A percentile compares a stretch with the other conserved stretches of the same genome.
These are phyloP conservation scores for Malurus melanocephalus DNA, from an alignment of 2,113 vertebrate species.

Conservation along the genomic window DNA sequence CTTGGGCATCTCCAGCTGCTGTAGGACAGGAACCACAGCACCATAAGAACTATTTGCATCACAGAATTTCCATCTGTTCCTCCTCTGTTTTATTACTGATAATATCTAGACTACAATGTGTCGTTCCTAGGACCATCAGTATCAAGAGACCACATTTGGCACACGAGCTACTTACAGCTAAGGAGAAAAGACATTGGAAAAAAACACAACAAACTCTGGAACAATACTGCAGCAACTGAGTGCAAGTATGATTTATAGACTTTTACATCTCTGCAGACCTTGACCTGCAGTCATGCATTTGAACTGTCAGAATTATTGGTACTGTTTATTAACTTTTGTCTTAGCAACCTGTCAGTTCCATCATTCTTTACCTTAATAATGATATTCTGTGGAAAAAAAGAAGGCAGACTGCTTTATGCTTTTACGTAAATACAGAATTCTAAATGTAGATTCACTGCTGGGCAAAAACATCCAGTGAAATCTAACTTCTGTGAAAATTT, in stretches of 20 bases:
- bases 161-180: not conserved
- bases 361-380: not conserved
- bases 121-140: not conserved
- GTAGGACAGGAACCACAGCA: not conserved
- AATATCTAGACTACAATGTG: not conserved
- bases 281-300: not conserved
- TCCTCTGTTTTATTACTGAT: not conserved
- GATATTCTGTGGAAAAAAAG: not conserved
- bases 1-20: constrained; percentile 17
- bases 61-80: constrained; percentile 19
- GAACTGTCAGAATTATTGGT: not conserved
- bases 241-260: not conserved
- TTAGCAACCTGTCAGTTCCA: not conserved
- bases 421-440: not conserved
- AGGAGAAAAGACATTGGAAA: not conserved
- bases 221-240: not conserved
- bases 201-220: not conserved
- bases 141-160: not conserved
- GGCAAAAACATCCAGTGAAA: not conserved
- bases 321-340: not conserved
- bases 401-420: not conserved
- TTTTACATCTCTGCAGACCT: not conserved
- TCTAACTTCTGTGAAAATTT: not conserved
- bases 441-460: not conserved
- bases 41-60: not conserved